Percentiles rank a stretch among this genome's conserved stretches.
These are phyloP conservation scores for Ramphastos sulfuratus DNA, from an alignment of 2,113 vertebrate genomes.

Conservation along the genomic window DNA sequence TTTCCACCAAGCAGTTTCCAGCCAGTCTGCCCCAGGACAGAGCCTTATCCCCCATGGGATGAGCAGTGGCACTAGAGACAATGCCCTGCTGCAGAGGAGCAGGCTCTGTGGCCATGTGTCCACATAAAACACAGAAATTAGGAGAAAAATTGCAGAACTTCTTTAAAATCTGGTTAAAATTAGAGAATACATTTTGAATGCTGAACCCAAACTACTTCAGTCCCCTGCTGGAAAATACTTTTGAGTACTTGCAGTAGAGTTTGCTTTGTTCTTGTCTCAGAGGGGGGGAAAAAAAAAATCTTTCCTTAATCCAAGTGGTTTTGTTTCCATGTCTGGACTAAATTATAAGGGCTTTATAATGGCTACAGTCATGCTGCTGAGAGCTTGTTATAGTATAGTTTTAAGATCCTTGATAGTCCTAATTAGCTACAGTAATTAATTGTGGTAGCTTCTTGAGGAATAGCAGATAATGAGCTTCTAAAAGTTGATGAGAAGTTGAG, in stretches of 20 bases:
- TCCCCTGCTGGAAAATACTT: background rate
- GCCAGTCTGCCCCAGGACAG: too few species aligned
- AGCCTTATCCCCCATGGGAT: background rate
- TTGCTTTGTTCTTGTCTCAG: background rate
- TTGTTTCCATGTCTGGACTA: background rate
- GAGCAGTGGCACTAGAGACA: background rate
- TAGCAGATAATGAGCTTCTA: background rate
- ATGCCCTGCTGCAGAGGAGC: background rate
- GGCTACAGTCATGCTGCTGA: background rate
- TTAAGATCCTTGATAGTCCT: background rate
- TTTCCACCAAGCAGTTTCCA: too few species aligned
- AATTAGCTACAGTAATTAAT: background rate
- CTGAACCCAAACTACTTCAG: background rate
- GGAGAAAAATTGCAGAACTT: background rate
- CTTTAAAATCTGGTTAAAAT: background rate
- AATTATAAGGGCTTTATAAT: background rate
- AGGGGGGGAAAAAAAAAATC: background rate
- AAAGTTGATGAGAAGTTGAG: background rate
- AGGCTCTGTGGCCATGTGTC: background rate
- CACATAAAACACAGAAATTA: background rate
- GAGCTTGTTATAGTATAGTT: background rate
- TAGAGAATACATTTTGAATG: background rate
- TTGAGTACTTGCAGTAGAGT: background rate
- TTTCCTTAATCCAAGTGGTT: background rate
- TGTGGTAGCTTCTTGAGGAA: background rate